Evolutionary conservation across 2,113 vertebrate species (phyloP), one percentile per base, ranked within the genome.

Genomic region (Galbula dea): DNA sequence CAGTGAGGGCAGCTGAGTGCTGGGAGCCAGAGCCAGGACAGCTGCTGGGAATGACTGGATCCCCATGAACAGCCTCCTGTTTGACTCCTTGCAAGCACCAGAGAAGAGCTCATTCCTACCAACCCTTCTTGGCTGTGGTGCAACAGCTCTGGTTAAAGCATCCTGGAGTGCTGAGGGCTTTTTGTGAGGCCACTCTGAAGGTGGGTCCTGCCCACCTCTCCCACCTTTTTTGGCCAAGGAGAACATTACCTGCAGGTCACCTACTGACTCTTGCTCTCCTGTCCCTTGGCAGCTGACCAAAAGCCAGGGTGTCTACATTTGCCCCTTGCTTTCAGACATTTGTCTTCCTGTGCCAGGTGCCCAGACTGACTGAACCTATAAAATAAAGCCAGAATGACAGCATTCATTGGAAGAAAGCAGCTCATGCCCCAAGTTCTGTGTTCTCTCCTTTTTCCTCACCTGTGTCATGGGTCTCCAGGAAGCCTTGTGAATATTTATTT

Each of bases 381-480:
- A 21, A 88, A 58, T 3, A 37, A 46, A 41, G 6, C 69, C 18
- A 4, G 68, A 32, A 5, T 24, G 32, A 7, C 68, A 5, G 32
- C 45, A 12, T 43, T 39, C 36, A 18, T 30, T 46, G 57, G 21
- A 21, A 27, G 37, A 65, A 54, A 88, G 55, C 34, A 54, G 63
- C 55, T 91, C 27, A 0, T 19, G n/a, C 30, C 22, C 63, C 32
- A 7, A 0, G 1, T 43, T 72, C 39, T 3, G 1, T 2, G 32
- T 32, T 71, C 22, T 68, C 67, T 76, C 63, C 18, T 36, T 21
- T 23, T 34, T 48, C 54, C 62, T 69, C 24, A 17, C 16, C 34
- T 29, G 11, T 69, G 9, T 6, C 6, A 0, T 0, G 1, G 61
- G 51, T 63, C 82, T 52, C 54, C 68, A 37, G 65, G 49, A 90